A percentile compares a stretch with the other conserved stretches of the same genome.
phyloP scores from a whole-genome alignment of 2,888 invertebrate genomes.

The Spisula solida region DNA sequence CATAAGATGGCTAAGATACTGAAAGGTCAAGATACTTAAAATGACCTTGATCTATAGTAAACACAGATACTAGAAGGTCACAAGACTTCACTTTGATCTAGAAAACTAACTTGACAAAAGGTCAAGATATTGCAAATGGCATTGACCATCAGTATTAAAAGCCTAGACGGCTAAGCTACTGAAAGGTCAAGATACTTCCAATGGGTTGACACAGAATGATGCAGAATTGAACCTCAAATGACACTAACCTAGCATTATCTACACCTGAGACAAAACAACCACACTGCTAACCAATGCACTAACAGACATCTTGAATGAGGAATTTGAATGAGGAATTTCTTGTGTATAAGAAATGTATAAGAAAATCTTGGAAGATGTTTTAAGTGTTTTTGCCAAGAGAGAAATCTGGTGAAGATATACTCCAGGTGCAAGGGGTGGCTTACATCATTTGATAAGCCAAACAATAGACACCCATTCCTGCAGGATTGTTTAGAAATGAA shows the following conservation, averaged over 20 bases:
- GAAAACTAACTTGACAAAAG: too few species aligned
- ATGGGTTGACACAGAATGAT: neutral
- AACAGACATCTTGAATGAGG: neutral
- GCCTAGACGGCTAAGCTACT: neutral
- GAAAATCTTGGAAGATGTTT: neutral
- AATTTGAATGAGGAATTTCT: neutral
- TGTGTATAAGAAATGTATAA: neutral
- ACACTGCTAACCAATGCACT: neutral
- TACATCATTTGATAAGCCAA: neutral
- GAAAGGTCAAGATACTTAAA: too few species aligned
- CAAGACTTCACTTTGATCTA: too few species aligned
- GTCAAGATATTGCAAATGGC: too few species aligned
- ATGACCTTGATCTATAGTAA: too few species aligned
- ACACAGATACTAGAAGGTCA: too few species aligned
- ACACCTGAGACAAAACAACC: neutral
- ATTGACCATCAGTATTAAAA: too few species aligned
- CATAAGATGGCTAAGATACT: too few species aligned
- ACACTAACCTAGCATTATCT: neutral
- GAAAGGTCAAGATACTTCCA: neutral
- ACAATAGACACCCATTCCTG: conserved; percentile 10
- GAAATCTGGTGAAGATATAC: neutral
- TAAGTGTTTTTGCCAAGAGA: neutral
- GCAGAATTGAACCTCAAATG: too few species aligned
- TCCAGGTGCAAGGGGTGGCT: neutral
- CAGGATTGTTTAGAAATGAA: neutral